These are phyloP conservation scores for Drosophila seclusa DNA, from an alignment of 2,888 invertebrate genomes.

Conservation along the genomic window DNA sequence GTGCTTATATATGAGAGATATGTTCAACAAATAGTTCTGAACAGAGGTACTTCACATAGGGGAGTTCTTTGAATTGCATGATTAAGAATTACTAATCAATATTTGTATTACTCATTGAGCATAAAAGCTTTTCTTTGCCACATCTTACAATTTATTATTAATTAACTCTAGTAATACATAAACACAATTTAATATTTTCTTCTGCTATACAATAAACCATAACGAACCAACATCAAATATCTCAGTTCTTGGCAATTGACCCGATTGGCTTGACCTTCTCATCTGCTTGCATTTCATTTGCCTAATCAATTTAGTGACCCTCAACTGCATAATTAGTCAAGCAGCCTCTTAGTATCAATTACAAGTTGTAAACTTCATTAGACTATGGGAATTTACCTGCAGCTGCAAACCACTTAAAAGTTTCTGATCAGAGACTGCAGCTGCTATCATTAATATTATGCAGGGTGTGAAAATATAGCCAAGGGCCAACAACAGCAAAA, in stretches of 20 bases:
- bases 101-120: not conserved
- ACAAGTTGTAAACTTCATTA: conserved; percentile 26
- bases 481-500: conserved; percentile 25
- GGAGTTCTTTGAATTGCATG: conserved; percentile 16
- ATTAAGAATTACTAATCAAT: not conserved
- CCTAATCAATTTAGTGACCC: conserved; percentile 48
- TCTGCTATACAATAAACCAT: not conserved
- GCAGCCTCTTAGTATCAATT: conserved; percentile 48
- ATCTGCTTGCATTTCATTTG: conserved; percentile 29
- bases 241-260: conserved; percentile 13
- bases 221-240: conserved; percentile 5
- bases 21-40: conserved; percentile 16
- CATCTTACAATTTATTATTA: not conserved
- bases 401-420: conserved; percentile 22
- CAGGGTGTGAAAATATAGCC: not conserved
- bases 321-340: conserved; percentile 56
- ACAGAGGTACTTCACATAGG: conserved; percentile 3
- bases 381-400: conserved; percentile 10
- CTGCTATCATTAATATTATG: conserved; percentile 27
- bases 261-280: conserved; percentile 33
- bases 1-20: conserved; percentile 3
- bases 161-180: not conserved
- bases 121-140: not conserved
- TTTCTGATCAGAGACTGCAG: conserved; percentile 3
- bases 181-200: not conserved